Conservation (phyloP, 2,888 invertebrate species). For the Anagyrus pseudococci region DNA sequence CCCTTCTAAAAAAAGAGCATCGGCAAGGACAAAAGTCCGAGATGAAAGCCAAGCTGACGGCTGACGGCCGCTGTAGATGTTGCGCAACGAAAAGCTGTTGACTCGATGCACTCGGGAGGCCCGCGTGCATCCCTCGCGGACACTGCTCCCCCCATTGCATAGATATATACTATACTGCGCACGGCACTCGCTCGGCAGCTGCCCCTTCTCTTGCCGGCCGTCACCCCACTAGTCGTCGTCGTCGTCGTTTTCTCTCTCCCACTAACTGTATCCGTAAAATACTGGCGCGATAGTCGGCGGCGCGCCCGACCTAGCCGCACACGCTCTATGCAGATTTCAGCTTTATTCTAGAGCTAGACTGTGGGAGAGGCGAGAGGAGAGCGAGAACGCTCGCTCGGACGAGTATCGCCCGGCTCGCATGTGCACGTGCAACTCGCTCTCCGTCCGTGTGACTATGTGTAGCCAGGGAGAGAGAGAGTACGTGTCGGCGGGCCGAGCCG, state of each 20-base stretch:
- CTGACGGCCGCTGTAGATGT: no score
- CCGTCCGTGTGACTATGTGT: no score
- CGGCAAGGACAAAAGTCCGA: slow-evolving; percentile 9
- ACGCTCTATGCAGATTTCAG: slow-evolving; percentile 43
- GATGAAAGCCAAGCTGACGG: slow-evolving; percentile 33
- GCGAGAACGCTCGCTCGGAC: not conserved
- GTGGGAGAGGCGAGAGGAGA: slow-evolving; percentile 27
- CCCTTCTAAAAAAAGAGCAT: slow-evolving; percentile 20
- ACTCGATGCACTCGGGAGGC: no score
- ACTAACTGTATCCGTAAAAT: slow-evolving; percentile 55
- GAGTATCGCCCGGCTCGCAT: no score
- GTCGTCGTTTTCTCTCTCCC: slow-evolving; percentile 40
- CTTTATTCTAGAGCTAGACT: slow-evolving; percentile 31
- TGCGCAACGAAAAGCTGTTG: no score
- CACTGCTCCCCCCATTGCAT: not conserved
- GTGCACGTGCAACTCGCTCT: no score
- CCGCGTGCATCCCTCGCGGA: not conserved
- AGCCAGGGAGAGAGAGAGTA: no score
- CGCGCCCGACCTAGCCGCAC: slow-evolving; percentile 26
- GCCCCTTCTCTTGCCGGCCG: no score
- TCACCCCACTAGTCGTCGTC: no score
- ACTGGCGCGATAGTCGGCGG: slow-evolving; percentile 43
- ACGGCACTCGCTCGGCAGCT: no score
- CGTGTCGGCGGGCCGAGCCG: no score
- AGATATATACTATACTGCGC: no score